These are phyloP conservation scores for Sinocyclocheilus rhinocerous DNA, from an alignment of 2,113 vertebrate species.

Conservation along the genomic window DNA sequence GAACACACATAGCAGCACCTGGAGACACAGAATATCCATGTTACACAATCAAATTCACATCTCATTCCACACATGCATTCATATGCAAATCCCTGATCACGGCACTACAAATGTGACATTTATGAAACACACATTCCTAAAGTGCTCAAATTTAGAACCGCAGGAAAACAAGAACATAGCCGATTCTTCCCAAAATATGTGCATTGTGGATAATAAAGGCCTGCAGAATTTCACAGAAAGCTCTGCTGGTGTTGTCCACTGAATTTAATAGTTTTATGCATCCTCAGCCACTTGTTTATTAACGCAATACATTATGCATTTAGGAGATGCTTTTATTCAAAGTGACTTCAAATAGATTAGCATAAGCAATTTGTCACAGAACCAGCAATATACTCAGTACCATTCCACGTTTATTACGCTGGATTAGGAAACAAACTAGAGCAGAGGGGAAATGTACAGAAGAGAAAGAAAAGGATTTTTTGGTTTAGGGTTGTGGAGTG, in stretches of 20 bases:
- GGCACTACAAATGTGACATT: background rate
- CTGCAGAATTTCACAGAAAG: background rate
- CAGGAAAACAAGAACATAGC: background rate
- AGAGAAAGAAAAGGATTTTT: background rate
- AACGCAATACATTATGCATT: background rate
- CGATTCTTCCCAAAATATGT: background rate
- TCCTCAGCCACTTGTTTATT: background rate
- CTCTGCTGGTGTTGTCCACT: background rate
- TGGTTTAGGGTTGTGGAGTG: too few species aligned
- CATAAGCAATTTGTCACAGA: background rate
- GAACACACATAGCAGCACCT: conserved; percentile 90
- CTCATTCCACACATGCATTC: conserved; percentile 1
- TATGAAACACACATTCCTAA: background rate
- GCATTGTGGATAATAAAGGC: background rate
- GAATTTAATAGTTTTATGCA: background rate
- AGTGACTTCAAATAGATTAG: background rate
- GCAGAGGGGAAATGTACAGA: background rate
- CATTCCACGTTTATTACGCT: background rate
- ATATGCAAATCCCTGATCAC: background rate
- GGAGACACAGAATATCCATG: conserved; percentile 32
- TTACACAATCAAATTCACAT: conserved; percentile 24
- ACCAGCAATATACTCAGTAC: background rate
- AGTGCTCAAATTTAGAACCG: background rate
- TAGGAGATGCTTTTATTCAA: background rate
- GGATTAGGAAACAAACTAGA: background rate